Conservation (phyloP, 2,888 invertebrate genomes). For the Hirtodrosophila trivittata region DNA sequence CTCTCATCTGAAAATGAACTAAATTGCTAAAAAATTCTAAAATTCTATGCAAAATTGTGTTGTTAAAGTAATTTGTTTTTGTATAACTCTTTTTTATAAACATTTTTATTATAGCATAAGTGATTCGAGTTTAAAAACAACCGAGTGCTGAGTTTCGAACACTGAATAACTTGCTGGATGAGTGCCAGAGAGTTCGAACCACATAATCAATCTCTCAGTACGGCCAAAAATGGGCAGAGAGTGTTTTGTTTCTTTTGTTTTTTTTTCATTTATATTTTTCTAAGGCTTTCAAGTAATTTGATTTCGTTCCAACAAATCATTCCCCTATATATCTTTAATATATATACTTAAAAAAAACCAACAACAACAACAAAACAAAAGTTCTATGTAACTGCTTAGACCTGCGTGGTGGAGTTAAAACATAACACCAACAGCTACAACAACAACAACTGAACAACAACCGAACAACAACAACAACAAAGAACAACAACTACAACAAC, state of each 20-base stretch:
- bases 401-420: conserved; percentile 60
- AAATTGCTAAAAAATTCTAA: conserved; percentile 5
- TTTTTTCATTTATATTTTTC: conserved; percentile 17
- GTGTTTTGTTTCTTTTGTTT: conserved; percentile 8
- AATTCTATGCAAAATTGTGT: conserved; percentile 47
- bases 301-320: conserved; percentile 33
- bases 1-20: background rate
- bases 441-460: conserved; percentile 63
- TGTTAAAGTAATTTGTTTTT: conserved; percentile 69
- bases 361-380: conserved; percentile 14
- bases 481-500: conserved; percentile 59
- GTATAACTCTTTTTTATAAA: conserved; percentile 70
- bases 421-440: conserved; percentile 63
- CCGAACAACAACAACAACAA: conserved; percentile 60
- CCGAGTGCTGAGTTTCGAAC: conserved; percentile 74
- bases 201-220: conserved; percentile 27
- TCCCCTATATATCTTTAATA: conserved; percentile 14
- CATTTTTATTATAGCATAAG: conserved; percentile 76
- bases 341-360: conserved; percentile 7
- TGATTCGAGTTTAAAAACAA: conserved; percentile 78
- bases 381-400: conserved; percentile 40
- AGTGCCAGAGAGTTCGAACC: conserved; percentile 63
- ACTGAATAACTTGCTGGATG: conserved; percentile 56
- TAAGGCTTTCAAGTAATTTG: conserved; percentile 5
- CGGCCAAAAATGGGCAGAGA: conserved; percentile 22